Evolutionary conservation across 2,888 invertebrate genomes (phyloP).

Genomic region (Malacosoma neustria): DNA sequence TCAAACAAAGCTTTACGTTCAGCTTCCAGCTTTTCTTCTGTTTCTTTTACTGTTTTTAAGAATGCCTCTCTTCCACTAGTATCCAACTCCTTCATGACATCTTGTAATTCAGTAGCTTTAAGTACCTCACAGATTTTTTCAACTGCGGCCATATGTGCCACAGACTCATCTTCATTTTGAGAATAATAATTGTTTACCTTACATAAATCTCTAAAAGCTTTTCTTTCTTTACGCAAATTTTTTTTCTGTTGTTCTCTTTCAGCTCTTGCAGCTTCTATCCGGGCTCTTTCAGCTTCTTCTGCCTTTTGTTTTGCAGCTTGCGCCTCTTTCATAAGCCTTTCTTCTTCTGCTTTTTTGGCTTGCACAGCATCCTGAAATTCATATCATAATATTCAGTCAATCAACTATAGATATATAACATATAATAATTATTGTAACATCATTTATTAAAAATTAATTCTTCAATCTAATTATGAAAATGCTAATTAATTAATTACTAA

Average conservation of each 20-base stretch:
- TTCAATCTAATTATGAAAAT: background rate
- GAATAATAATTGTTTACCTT: constrained; percentile 89
- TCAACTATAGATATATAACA: background rate
- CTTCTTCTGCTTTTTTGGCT: constrained; percentile 89
- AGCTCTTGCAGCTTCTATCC: constrained; percentile 86
- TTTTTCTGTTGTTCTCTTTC: constrained; percentile 91
- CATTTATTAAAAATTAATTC: background rate
- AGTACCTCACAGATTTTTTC: constrained; percentile 93
- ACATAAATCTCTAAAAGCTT: constrained; percentile 84
- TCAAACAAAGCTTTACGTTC: constrained; percentile 80
- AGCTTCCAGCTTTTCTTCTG: constrained; percentile 84
- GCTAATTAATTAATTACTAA: background rate
- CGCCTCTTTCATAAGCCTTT: constrained; percentile 82
- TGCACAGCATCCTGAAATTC: constrained; percentile 80
- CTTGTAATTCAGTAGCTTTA: constrained; percentile 81
- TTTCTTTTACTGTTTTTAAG: constrained; percentile 78
- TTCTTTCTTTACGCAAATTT: constrained; percentile 89
- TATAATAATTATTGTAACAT: background rate
- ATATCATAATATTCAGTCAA: background rate
- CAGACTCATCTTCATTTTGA: constrained; percentile 79
- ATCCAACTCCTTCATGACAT: constrained; percentile 81
- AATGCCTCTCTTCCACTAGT: constrained; percentile 79
- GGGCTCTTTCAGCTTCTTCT: constrained; percentile 87
- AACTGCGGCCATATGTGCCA: constrained; percentile 91
- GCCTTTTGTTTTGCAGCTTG: constrained; percentile 84